Percentiles rank a stretch among this genome's conserved stretches.
phyloP scores from a whole-genome alignment of 2,888 invertebrate genomes.

The Trissonchulus sp. region DNA sequence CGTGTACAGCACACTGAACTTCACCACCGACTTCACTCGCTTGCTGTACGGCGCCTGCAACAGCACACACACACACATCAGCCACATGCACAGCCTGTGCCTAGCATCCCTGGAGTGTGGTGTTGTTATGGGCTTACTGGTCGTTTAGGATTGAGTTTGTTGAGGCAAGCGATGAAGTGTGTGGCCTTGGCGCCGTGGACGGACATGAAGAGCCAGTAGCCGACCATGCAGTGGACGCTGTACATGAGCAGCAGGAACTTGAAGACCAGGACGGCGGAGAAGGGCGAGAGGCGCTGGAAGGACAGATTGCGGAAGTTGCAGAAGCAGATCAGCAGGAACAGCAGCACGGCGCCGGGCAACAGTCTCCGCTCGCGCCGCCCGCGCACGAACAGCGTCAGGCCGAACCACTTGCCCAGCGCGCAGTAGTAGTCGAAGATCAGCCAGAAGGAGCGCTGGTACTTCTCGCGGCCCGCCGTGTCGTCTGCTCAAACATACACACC shows the following conservation, averaged over 20 bases:
- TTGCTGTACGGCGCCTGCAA: too few species aligned
- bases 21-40: background rate
- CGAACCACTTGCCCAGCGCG: background rate
- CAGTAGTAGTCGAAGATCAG: background rate
- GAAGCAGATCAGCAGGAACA: background rate
- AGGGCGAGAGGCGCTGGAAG: background rate
- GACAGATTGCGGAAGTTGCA: background rate
- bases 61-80: too few species aligned
- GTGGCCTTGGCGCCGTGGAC: background rate
- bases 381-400: background rate
- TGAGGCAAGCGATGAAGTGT: too few species aligned
- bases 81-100: too few species aligned
- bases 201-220: background rate
- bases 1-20: background rate
- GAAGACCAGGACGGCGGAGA: background rate
- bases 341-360: background rate
- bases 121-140: too few species aligned
- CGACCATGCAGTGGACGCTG: background rate
- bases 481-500: too few species aligned
- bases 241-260: background rate
- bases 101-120: too few species aligned
- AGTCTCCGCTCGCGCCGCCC: background rate
- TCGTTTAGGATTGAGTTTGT: too few species aligned
- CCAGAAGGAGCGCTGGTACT: too few species aligned
- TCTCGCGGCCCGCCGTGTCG: too few species aligned